Evolutionary conservation across 2,888 invertebrate species (phyloP).

Genomic region (Sicus ferrugineus): DNA sequence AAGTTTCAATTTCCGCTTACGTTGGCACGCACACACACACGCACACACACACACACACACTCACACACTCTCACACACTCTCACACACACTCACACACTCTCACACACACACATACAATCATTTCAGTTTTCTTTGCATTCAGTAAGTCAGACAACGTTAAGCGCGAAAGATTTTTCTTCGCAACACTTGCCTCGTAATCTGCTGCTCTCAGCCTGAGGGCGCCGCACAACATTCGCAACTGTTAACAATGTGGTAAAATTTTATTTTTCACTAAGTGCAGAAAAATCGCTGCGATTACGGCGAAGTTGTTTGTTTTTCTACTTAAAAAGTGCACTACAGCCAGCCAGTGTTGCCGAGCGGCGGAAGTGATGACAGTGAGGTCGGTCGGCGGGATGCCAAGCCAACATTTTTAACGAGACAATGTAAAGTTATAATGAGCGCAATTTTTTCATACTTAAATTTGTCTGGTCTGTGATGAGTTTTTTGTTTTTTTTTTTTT

Average conservation of each 20-base stretch:
- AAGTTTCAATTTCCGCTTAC: conserved; percentile 29
- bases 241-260: conserved; percentile 23
- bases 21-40: background rate
- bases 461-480: background rate
- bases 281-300: background rate
- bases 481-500: background rate
- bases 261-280: conserved; percentile 12
- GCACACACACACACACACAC: background rate
- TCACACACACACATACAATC: background rate
- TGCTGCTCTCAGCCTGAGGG: conserved; percentile 20
- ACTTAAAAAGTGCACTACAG: conserved; percentile 7
- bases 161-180: background rate
- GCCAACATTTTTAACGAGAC: conserved; percentile 6
- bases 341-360: background rate
- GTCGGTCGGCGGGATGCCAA: background rate
- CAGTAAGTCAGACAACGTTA: background rate
- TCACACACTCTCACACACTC: background rate
- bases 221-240: conserved; percentile 18
- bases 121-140: background rate
- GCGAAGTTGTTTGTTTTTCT: background rate
- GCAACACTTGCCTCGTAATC: conserved; percentile 4
- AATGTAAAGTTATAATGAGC: conserved; percentile 18
- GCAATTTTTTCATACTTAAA: background rate
- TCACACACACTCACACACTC: background rate
- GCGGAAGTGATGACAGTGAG: background rate